Percentiles rank a stretch among this genome's conserved stretches.
These are phyloP conservation scores for Gymnoscelis rufifasciata DNA, from an alignment of 2,888 invertebrate species.

Conservation along the genomic window DNA sequence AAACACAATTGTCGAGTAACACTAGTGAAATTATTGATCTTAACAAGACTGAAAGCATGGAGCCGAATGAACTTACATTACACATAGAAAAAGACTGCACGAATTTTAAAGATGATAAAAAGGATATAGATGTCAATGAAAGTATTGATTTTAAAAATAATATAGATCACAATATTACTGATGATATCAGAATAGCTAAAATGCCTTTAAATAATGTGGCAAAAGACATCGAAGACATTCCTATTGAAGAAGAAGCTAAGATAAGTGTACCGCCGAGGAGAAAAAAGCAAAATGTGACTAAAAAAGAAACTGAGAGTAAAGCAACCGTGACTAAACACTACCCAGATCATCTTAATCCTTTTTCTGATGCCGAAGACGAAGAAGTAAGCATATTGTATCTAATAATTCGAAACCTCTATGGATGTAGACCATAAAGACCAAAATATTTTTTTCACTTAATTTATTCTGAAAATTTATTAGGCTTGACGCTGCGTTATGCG, in stretches of 20 bases:
- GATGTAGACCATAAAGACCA: too few species aligned
- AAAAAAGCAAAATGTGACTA: constrained; percentile 50
- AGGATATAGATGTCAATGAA: constrained; percentile 26
- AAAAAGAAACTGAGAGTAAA: constrained; percentile 32
- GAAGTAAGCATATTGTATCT: constrained; percentile 29
- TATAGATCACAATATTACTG: constrained; percentile 58
- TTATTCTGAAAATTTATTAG: too few species aligned
- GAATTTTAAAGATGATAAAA: constrained; percentile 27
- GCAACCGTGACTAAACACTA: constrained; percentile 62
- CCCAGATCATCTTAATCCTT: constrained; percentile 91
- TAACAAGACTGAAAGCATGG: constrained; percentile 37
- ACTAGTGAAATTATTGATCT: constrained; percentile 36
- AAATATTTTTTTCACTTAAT: constrained; percentile 3
- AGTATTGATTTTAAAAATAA: constrained; percentile 25
- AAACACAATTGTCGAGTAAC: constrained; percentile 59
- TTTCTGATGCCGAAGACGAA: constrained; percentile 82
- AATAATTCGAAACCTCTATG: too few species aligned
- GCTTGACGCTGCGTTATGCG: too few species aligned
- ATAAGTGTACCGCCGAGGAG: constrained; percentile 69
- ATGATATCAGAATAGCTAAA: constrained; percentile 63
- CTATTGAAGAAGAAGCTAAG: constrained; percentile 45
- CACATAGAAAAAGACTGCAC: constrained; percentile 39
- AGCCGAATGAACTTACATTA: constrained; percentile 32
- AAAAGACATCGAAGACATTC: constrained; percentile 28
- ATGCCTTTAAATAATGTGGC: constrained; percentile 25